phyloP scores from a whole-genome alignment of 2,797 vertebrate genomes.

The Chaenodraco wilsoni region DNA sequence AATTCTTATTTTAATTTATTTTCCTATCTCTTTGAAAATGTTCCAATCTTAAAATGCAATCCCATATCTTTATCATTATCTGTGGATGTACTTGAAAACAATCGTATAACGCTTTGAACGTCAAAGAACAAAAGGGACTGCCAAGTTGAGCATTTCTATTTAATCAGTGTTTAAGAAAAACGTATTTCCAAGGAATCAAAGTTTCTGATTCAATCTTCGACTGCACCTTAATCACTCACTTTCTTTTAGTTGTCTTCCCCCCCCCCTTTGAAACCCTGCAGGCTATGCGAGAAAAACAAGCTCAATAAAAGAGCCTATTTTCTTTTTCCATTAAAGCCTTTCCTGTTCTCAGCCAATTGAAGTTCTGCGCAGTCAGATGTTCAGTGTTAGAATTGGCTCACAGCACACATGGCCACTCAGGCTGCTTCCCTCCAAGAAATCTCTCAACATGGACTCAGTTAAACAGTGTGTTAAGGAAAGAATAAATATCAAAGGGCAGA shows the following conservation, averaged over 20 bases:
- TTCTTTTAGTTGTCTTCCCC: constrained; percentile 4
- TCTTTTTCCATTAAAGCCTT: constrained; percentile 4
- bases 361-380: constrained; percentile 47
- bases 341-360: constrained; percentile 37
- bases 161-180: constrained; percentile 26
- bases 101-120: too few relatives aligned
- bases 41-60: too few relatives aligned
- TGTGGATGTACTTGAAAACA: too few relatives aligned
- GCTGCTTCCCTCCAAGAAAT: constrained; percentile 31
- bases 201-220: constrained; percentile 26
- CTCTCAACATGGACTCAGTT: constrained; percentile 26
- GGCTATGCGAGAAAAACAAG: constrained; percentile 34
- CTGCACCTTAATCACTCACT: constrained; percentile 20
- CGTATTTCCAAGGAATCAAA: constrained; percentile 48
- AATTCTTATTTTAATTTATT: too few relatives aligned
- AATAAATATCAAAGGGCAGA: not conserved
- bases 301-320: constrained; percentile 26
- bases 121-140: constrained; percentile 20
- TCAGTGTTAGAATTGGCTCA: constrained; percentile 49
- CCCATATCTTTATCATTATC: too few relatives aligned
- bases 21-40: too few relatives aligned
- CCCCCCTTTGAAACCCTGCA: constrained; percentile 16
- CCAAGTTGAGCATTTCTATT: constrained; percentile 21
- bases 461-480: constrained; percentile 9
- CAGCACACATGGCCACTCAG: constrained; percentile 54